Base-by-base conservation (phyloP, 2,797 vertebrate species). In the Antrozous pallidus region DNA sequence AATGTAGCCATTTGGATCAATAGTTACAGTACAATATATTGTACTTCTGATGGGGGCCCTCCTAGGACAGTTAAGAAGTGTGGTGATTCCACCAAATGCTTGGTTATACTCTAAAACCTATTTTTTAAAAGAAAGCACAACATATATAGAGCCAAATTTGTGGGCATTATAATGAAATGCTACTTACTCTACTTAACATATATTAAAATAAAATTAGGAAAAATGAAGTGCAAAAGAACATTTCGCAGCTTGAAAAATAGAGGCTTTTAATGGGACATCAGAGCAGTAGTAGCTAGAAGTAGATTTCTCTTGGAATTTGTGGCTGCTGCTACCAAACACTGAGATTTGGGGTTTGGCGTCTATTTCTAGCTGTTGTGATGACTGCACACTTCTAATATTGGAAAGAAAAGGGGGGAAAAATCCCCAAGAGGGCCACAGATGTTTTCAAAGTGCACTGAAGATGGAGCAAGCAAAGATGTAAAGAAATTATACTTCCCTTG, bases 1-100 rank as follows among this genome's bases (percentile, higher is more conserved):
- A 98, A 98, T 97, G 98, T 98, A 97, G 97, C 97, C 98, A 98
- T 98, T 96, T 98, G 98, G 98, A 99, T 99, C 99, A 98, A 99
- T 99, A 99, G 97, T 95, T 98, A 97, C 96, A 97, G 96, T 96
- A 96, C 98, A 98, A 98, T 98, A 98, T 98, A 98, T 98, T 97
- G 97, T 98, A 94, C 98, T 97, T 98, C 97, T 98, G 98, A 98
- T 97, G 97, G 97, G 97, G 96, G 97, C 96, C 97, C 98, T 97
- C 97, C 36, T 93, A 97, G 96, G 97, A 98, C 82, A 94, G 92
- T 92, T 94, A 96, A 96, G 97, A 95, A 97, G 91, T 94, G 0
- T 10, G 70, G 95, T 87, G 94, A 97, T 97, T 96, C 97, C 65
- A 12, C 95, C 96, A 94, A 97, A 95, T 0, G 61, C 92, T 97